Conservation (phyloP, 2,797 vertebrate genomes). For the Chelon auratus region DNA sequence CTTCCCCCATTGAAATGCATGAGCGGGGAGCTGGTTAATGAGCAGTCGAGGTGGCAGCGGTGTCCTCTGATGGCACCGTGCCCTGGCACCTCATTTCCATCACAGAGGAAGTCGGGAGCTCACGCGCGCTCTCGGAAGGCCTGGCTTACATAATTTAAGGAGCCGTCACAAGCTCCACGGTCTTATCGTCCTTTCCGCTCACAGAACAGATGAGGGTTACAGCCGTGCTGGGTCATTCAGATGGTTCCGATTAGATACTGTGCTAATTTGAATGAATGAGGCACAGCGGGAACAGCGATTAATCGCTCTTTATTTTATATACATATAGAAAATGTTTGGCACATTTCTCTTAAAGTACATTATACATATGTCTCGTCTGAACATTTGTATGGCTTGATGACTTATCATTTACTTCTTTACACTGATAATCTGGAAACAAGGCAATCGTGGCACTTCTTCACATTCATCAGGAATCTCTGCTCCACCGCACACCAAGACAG, state of each 20-base stretch:
- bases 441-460: conserved; percentile 70
- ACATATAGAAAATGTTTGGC: conserved; percentile 80
- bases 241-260: neutral
- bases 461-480: conserved; percentile 59
- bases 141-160: conserved; percentile 43
- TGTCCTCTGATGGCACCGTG: conserved; percentile 3
- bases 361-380: conserved; percentile 41
- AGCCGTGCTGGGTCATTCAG: neutral
- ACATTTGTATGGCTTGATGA: conserved; percentile 60
- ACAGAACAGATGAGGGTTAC: neutral
- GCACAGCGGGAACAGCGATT: conserved; percentile 33
- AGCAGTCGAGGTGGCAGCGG: conserved; percentile 4
- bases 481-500: conserved; percentile 26
- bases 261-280: conserved; percentile 12
- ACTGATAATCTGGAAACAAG: conserved; percentile 53
- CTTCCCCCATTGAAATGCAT: neutral
- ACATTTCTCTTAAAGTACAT: conserved; percentile 69
- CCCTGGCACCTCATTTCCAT: conserved; percentile 31
- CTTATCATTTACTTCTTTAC: conserved; percentile 36
- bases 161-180: conserved; percentile 10
- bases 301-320: conserved; percentile 76
- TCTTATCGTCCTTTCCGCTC: neutral
- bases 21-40: neutral
- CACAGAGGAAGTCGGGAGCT: conserved; percentile 9
- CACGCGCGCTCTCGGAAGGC: conserved; percentile 6